A percentile compares a stretch with the other conserved stretches of the same genome.
Evolutionary conservation across 2,113 vertebrate genomes (phyloP).

Genomic region (Triplophysa siluroides): DNA sequence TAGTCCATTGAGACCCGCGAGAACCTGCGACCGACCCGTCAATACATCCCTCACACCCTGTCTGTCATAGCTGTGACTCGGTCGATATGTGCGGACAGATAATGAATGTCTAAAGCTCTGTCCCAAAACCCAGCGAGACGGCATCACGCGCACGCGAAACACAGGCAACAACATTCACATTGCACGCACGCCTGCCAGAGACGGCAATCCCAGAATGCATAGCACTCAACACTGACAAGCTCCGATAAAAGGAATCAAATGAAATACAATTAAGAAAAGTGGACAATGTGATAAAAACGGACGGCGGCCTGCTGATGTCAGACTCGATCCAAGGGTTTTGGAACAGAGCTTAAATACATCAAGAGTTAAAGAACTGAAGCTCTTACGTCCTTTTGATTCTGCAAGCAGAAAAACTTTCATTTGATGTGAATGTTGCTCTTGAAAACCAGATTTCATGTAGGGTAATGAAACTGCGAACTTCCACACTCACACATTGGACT

Average conservation of each 20-base stretch:
- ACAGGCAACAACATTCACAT: no score
- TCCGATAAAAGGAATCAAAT: background rate
- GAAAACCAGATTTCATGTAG: background rate
- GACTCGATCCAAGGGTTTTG: background rate
- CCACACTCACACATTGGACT: background rate
- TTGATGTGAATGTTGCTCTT: background rate
- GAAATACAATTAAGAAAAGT: no score
- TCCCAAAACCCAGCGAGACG: constrained; percentile 1
- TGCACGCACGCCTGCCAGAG: no score
- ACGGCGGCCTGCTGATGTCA: background rate
- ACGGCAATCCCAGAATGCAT: background rate
- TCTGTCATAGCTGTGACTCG: constrained; percentile 50
- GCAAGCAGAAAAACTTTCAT: background rate
- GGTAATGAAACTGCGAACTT: background rate
- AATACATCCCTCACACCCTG: constrained; percentile 47
- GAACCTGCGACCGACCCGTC: constrained; percentile 23
- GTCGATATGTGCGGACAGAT: constrained; percentile 48
- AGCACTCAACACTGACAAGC: background rate
- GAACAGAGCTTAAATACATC: background rate
- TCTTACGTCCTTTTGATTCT: background rate
- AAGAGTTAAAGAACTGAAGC: background rate
- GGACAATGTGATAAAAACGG: background rate
- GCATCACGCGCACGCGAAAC: background rate
- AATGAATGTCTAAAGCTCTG: constrained; percentile 37
- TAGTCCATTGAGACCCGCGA: constrained; percentile 17